Base-by-base conservation (phyloP, 2,797 vertebrate genomes). In the Poecile montanus region DNA sequence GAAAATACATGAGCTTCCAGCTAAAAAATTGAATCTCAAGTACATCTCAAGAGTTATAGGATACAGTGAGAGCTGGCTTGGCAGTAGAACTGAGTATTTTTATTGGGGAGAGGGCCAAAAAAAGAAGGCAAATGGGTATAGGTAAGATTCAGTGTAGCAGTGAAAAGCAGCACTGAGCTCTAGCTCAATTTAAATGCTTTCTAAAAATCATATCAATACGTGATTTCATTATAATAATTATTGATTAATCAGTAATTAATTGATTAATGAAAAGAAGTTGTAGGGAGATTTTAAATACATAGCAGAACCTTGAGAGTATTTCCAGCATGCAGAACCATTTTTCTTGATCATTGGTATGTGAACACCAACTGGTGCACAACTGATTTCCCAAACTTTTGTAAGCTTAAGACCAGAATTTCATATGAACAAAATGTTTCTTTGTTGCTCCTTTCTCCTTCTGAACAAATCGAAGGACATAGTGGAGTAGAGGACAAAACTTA, bases 11-110 rank as follows among this genome's bases (percentile, higher is more conserved):
- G 72, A 85, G 56, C 70, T 95, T 96, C 93, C 61, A 92, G 54
- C 44, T 96, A 67, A 92, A 95, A 96, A 84, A 89, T 76, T 85
- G 13, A 26, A 36, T 94, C 62, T 95, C 68, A 71, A 77, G 54
- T 88, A 26, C 51, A 85, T 65, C 27, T 97, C 79, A 73, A 73
- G 60, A 81, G 23, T 94, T 95, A 79, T 50, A 91, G 94, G 88
- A 85, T 58, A 51, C 11, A 89, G 29, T 44, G 72, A 79, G 67
- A 79, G 68, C 74, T 85, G 87, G 34, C 89, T 85, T 92, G 84
- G 82, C 85, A 93, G 72, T 82, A 94, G 95, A 74, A 66, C 62
- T 78, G 84, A 70, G 2, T 93, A 29, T 80, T 88, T 93, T 72
- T 44, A n/a, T 38, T 71, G 17, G 4, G 20, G 7, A 13, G 1